phyloP scores from a whole-genome alignment of 2,113 vertebrate species.

The Raja brachyura region DNA sequence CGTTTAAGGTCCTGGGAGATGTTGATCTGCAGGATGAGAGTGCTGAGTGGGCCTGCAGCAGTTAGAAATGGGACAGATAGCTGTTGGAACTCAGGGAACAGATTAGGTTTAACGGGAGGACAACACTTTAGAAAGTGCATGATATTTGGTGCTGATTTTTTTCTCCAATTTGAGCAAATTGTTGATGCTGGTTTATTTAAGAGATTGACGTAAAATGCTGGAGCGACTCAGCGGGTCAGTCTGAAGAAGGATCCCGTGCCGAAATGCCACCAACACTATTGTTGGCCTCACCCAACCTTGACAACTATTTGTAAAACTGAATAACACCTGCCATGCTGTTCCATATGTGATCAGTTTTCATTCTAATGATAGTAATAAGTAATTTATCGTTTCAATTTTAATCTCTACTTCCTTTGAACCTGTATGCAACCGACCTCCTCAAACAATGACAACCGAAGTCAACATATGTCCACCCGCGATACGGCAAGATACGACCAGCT shows the following conservation, averaged over 20 bases:
- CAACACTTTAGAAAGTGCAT: constrained; percentile 44
- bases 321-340: neutral
- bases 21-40: constrained; percentile 68
- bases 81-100: constrained; percentile 64
- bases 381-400: neutral
- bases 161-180: neutral
- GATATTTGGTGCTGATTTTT: constrained; percentile 52
- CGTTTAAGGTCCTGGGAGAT: constrained; percentile 65
- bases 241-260: too few species aligned
- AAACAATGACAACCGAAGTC: too few species aligned
- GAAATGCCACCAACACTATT: too few species aligned
- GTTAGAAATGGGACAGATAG: constrained; percentile 65
- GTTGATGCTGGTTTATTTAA: too few species aligned
- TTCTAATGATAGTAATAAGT: neutral
- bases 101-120: constrained; percentile 68
- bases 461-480: too few species aligned
- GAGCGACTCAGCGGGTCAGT: too few species aligned
- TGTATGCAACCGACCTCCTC: neutral
- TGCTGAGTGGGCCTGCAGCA: constrained; percentile 69
- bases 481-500: too few species aligned
- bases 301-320: neutral
- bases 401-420: neutral
- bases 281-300: constrained; percentile 5
- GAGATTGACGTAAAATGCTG: too few species aligned
- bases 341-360: too few species aligned